Conservation (phyloP, 2,888 invertebrate species). For the Ptychoptera albimana region DNA sequence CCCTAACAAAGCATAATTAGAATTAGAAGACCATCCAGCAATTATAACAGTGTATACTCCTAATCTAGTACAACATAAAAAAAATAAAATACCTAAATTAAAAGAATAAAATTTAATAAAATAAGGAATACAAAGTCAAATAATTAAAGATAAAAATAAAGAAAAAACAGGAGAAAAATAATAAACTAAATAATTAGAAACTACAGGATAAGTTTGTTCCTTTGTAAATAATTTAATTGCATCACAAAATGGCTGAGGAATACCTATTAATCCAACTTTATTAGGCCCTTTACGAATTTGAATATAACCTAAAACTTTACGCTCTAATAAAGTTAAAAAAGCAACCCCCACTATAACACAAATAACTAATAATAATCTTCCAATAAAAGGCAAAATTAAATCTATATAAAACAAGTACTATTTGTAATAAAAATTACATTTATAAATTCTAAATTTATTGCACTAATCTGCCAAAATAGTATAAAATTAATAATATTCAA, state of each 20-base stretch:
- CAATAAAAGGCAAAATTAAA: slow-evolving; percentile 29
- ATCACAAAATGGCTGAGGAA: slow-evolving; percentile 56
- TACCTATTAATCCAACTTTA: slow-evolving; percentile 45
- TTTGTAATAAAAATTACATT: slow-evolving; percentile 37
- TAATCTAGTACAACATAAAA: slow-evolving; percentile 46
- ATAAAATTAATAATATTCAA: slow-evolving; percentile 18
- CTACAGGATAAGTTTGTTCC: slow-evolving; percentile 38
- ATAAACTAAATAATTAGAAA: slow-evolving; percentile 44
- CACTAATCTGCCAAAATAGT: slow-evolving; percentile 54
- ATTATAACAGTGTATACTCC: slow-evolving; percentile 47
- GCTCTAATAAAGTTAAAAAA: slow-evolving; percentile 57
- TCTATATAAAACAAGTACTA: slow-evolving; percentile 37
- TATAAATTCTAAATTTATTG: slow-evolving; percentile 54
- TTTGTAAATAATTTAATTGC: slow-evolving; percentile 57
- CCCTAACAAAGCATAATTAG: slow-evolving; percentile 54
- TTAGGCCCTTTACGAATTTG: slow-evolving; percentile 60
- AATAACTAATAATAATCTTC: slow-evolving; percentile 37
- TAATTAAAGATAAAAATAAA: too few relatives aligned
- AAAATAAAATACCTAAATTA: slow-evolving; percentile 43
- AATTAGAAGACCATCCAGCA: slow-evolving; percentile 54
- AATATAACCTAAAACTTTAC: slow-evolving; percentile 53
- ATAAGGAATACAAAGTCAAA: slow-evolving; percentile 34
- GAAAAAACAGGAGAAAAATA: slow-evolving; percentile 23
- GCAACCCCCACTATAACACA: slow-evolving; percentile 48
- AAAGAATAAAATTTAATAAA: slow-evolving; percentile 36